Evolutionary conservation across 2,113 vertebrate genomes (phyloP), one percentile per base, ranked within the genome.

Genomic region (Chaetodon auriga): DNA sequence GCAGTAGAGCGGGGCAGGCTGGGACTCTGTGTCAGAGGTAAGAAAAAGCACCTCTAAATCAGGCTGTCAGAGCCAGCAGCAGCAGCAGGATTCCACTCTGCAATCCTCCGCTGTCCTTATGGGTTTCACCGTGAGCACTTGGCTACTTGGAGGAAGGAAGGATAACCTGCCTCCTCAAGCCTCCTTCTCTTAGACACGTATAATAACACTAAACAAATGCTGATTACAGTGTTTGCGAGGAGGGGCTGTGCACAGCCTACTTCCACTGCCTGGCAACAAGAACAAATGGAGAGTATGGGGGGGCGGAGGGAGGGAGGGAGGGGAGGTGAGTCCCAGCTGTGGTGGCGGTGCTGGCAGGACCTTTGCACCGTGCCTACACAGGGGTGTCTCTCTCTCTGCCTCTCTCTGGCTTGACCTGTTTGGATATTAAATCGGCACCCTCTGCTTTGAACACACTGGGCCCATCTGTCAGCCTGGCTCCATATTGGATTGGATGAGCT

Each of bases 371-470:
- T 78, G 84, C 74, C 78, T 82, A 89, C 83, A 92, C 87, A 85
- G 85, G 80, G 87, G 89, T 76, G 73, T 80, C 84, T 83, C 85
- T 87, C 80, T 79, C 74, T 68, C 88, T 70, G 62, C 54, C 45
- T 77, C 86, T 83, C 82, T 89, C 70, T 88, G 65, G 89, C 86
- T 86, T 87, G 90, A 92, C 89, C 90, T 87, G 91, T 85, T 92
- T 83, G 84, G 90, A 90, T 94, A 92, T 92, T 91, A 92, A 93
- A 91, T 90, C 62, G 78, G 55, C 74, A 63, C 83, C 86, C 89
- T 90, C 88, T 88, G 92, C 90, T 93, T 93, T 89, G 87, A 91
- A 93, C 91, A 90, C 89, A 87, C 89, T 83, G 90, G 82, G 87
- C 87, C 92, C 92, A 93, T 93, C 92, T 94, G 93, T 91, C 90